Base-by-base conservation (phyloP, 2,888 invertebrate species). In the Epinotia ramella region DNA sequence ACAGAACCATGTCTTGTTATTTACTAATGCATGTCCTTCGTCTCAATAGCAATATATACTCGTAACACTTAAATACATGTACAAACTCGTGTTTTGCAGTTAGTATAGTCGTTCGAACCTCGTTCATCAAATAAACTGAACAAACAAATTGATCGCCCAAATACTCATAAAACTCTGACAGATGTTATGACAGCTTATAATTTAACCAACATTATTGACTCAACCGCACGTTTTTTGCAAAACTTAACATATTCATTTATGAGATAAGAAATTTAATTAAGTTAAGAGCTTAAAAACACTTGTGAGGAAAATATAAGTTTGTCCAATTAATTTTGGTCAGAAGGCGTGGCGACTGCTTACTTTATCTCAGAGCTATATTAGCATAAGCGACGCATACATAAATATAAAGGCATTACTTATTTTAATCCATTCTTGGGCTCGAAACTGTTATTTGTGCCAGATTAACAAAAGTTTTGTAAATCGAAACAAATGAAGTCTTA, bases 181-280 rank as follows among this genome's bases (percentile, higher is more conserved):
- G 83, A 83, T 82, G 78, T 78, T 79, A 80, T 83, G 84, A 81
- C 84, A 86, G 80, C 68, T 78, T 76, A 73, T 84, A 86, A 88
- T 86, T 86, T 85, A 85, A 76, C 80, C 79, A 84, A 86, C 82
- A 80, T 78, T 79, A 77, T 80, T 79, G 77, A 71, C 78, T 79
- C 81, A 77, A 80, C 78, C 78, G 78, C 81, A 77, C 79, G 78
- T 82, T 81, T 82, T 82, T 87, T 77, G 79, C 75, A 87, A 85
- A 90, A 86, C 88, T 89, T 78, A 80, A 84, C 84, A 81, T 83
- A 84, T 86, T 81, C 77, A 81, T 83, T 78, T 80, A 65, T 77
- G 74, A 79, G 81, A 82, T 82, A 81, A 81, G 78, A 81, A 80
- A 76, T 76, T 72, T 72, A 76, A 76, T 72, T 76, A 76, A 71